Conservation (phyloP, 2,797 vertebrate genomes). For the Esox masquinongy region DNA sequence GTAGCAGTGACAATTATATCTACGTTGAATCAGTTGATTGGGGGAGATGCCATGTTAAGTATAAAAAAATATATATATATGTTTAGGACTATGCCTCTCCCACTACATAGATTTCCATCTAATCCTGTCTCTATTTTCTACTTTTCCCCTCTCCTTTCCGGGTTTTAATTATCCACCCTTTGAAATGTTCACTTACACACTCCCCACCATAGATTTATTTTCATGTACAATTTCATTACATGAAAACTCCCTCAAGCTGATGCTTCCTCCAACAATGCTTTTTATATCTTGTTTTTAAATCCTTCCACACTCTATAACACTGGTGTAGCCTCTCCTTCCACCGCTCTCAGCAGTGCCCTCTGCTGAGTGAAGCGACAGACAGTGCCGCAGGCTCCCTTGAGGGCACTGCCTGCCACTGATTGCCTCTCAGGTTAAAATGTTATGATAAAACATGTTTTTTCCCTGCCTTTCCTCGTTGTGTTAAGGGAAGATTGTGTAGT, state of each 20-base stretch:
- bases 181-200: conserved; percentile 17
- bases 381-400: neutral
- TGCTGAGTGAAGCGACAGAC: neutral
- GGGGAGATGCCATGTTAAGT: conserved; percentile 32
- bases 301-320: neutral
- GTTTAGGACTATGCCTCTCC: conserved; percentile 49
- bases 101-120: conserved; percentile 56
- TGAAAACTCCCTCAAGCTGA: neutral
- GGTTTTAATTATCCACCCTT: neutral
- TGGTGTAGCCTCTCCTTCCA: neutral
- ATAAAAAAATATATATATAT: conserved; percentile 32
- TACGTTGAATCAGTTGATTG: conserved; percentile 49
- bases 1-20: conserved; percentile 45
- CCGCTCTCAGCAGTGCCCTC: conserved; percentile 26
- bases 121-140: conserved; percentile 39
- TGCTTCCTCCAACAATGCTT: neutral
- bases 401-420: conserved; percentile 27
- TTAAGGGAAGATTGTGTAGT: conserved; percentile 3
- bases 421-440: conserved; percentile 35
- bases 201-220: neutral
- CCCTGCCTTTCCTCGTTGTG: neutral
- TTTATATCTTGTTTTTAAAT: neutral
- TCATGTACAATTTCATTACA: neutral
- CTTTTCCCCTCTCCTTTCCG: neutral
- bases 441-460: conserved; percentile 31